Evolutionary conservation across 2,888 invertebrate species (phyloP).

Genomic region (Spisula subtruncata): DNA sequence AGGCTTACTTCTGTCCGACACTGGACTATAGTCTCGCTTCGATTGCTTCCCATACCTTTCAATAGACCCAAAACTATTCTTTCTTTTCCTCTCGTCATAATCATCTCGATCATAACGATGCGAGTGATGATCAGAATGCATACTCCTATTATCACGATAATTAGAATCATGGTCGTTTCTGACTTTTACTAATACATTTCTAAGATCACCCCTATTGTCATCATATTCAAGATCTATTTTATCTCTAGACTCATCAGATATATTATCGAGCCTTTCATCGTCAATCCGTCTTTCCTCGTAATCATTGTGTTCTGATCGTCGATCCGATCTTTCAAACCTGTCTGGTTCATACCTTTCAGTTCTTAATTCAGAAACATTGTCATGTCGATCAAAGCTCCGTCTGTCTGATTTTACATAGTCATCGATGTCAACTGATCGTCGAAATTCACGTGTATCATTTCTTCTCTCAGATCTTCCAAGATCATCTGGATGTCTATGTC

Average conservation of each 20-base stretch:
- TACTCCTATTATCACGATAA: neutral
- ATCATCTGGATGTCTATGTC: neutral
- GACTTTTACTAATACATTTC: neutral
- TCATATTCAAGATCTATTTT: neutral
- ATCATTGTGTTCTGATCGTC: neutral
- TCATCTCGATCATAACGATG: neutral
- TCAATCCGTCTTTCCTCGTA: neutral
- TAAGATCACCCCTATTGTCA: neutral
- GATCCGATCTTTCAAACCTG: neutral
- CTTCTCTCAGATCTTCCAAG: neutral
- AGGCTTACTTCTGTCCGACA: slow-evolving; percentile 47
- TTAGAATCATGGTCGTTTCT: neutral
- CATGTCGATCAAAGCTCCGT: neutral
- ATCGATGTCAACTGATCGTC: neutral
- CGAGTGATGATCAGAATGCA: neutral
- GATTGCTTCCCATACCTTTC: slow-evolving; percentile 28
- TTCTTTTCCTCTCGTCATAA: slow-evolving; percentile 35
- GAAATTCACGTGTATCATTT: neutral
- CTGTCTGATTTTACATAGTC: neutral
- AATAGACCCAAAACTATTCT: slow-evolving; percentile 32
- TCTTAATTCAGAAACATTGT: neutral
- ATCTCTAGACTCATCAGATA: neutral
- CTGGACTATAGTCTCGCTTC: slow-evolving; percentile 52
- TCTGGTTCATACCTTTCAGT: neutral
- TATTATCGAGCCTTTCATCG: neutral